Conservation (phyloP, 2,888 invertebrate genomes). For the Carabus problematicus region DNA sequence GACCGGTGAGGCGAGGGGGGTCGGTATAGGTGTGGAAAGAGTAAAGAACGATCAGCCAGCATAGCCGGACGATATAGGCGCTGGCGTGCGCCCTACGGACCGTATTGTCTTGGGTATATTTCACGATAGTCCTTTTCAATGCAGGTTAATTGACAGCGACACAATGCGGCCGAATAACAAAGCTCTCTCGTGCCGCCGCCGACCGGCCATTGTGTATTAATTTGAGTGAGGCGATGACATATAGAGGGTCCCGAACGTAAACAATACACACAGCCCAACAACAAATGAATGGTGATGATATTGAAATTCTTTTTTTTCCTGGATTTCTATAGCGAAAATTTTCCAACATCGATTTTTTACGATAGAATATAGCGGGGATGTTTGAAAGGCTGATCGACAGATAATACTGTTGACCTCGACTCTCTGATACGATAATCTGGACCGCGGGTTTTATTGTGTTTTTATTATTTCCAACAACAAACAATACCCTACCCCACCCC, state of each 20-base stretch:
- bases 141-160: constrained; percentile 59
- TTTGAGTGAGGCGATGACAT: constrained; percentile 57
- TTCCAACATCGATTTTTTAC: constrained; percentile 21
- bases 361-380: constrained; percentile 15
- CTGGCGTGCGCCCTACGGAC: constrained; percentile 35
- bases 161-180: constrained; percentile 58
- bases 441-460: constrained; percentile 13
- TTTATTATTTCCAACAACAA: too few relatives aligned
- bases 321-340: constrained; percentile 38
- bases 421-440: constrained; percentile 31
- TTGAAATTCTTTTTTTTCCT: constrained; percentile 40
- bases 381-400: constrained; percentile 30
- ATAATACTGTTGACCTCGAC: constrained; percentile 37
- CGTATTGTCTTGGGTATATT: constrained; percentile 57
- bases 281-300: constrained; percentile 41
- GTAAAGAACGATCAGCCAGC: neutral
- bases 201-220: constrained; percentile 57
- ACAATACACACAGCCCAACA: constrained; percentile 42
- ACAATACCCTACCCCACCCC: too few relatives aligned
- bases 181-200: constrained; percentile 53
- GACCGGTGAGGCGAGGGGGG: neutral
- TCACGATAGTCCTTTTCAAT: constrained; percentile 57
- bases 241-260: constrained; percentile 40
- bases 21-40: neutral
- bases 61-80: constrained; percentile 35